Evolutionary conservation across 2,797 vertebrate genomes (phyloP), one percentile per base, ranked within the genome.

Genomic region (Smutsia temminckii): DNA sequence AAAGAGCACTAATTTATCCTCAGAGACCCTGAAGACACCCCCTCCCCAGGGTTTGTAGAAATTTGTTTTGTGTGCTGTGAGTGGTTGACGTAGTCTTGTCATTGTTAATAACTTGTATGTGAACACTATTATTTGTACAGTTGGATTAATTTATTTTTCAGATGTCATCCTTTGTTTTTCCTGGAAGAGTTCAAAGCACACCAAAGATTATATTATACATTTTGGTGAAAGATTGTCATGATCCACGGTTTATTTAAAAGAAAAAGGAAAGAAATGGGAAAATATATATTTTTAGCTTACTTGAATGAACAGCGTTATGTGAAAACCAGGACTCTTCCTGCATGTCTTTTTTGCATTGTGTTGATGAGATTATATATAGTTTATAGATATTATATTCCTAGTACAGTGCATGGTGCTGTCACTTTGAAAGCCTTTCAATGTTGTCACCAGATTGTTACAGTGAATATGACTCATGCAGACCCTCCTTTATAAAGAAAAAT

Each of bases 131-230:
- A 98, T 99, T 99, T 99, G 99, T 99, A 99, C 98, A 99, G 99
- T 98, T 98, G 98, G 98, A 98, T 98, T 99, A 99, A 99, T 99
- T 99, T 99, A 99, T 99, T 99, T 46, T 99, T 99, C 98, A 99
- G 98, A 98, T 98, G 98, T 98, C 98, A 98, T 98, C 98, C 96
- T 98, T 98, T 98, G 98, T 55, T 49, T 75, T 51, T 59, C 32
- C 98, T 98, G 99, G 98, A 99, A 99, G 97, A 98, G 99, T 99
- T 99, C 99, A 99, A 98, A 99, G 91, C 98, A 99, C 99, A 99
- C 99, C 99, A 99, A 99, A 99, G 99, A 99, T 98, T 99, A 98
- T 99, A 98, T 98, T 99, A 98, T 98, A 99, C 98, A 98, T 99
- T 99, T 99, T 99, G 99, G 99, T 99, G 99, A 99, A 98, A 98